Percentiles rank a stretch among this genome's conserved stretches.
phyloP scores from a whole-genome alignment of 2,888 invertebrate genomes.

The Periphyllus acericola region DNA sequence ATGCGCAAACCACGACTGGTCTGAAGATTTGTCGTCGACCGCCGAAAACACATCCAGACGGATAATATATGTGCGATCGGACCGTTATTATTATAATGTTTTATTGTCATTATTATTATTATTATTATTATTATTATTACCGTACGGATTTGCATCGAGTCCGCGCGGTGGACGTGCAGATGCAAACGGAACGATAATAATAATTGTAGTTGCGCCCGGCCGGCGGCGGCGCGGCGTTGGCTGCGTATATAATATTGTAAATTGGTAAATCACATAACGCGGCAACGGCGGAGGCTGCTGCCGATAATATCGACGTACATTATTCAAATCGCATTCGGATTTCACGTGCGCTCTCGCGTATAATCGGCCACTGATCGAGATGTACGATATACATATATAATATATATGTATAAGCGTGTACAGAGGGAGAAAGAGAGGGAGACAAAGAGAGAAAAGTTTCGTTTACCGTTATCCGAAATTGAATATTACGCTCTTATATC shows the following conservation, averaged over 20 bases:
- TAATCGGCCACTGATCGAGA: slow-evolving; percentile 16
- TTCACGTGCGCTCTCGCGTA: slow-evolving; percentile 23
- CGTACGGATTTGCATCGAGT: not conserved
- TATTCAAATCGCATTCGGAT: slow-evolving; percentile 54
- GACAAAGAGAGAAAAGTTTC: slow-evolving; percentile 25
- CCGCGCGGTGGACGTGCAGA: not conserved
- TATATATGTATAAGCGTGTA: no score
- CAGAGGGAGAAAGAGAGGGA: not conserved
- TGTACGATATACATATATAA: not conserved
- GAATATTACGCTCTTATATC: slow-evolving; percentile 15
- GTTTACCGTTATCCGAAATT: slow-evolving; percentile 55
- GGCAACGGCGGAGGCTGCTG: not conserved
- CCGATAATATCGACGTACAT: slow-evolving; percentile 37
- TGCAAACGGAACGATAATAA: not conserved
- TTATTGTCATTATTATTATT: not conserved
- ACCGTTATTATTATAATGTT: not conserved
- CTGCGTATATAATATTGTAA: not conserved
- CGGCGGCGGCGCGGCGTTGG: no score
- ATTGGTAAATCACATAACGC: slow-evolving; percentile 51
- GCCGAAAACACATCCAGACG: no score
- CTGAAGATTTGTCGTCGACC: slow-evolving; percentile 11
- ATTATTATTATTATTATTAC: not conserved
- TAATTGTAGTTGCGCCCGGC: not conserved
- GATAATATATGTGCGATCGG: not conserved
- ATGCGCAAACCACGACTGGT: not conserved